phyloP scores from a whole-genome alignment of 2,888 invertebrate genomes.

The Temnothorax ravouxi region DNA sequence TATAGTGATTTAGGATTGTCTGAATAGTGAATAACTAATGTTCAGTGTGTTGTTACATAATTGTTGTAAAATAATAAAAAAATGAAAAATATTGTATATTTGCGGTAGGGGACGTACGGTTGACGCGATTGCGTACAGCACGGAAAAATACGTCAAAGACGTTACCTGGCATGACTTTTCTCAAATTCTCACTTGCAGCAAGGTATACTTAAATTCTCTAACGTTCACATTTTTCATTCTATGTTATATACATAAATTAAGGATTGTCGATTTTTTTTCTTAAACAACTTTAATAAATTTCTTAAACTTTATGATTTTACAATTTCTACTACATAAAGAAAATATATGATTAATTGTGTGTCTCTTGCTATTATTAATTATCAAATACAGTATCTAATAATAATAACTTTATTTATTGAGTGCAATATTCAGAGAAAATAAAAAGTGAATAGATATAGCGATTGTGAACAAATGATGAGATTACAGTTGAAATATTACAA shows the following conservation, averaged over 20 bases:
- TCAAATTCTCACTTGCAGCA: conserved; percentile 65
- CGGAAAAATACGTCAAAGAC: conserved; percentile 34
- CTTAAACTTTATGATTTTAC: not conserved
- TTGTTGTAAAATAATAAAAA: not conserved
- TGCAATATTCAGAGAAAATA: not conserved
- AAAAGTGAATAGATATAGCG: not conserved
- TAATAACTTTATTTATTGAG: not conserved
- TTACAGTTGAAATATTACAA: not conserved
- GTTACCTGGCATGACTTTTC: conserved; percentile 56
- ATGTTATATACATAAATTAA: not conserved
- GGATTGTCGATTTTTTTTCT: not conserved
- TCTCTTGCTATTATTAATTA: conserved; percentile 1
- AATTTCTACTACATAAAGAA: not conserved
- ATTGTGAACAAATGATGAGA: not conserved
- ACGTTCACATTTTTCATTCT: not conserved
- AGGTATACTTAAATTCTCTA: conserved; percentile 55
- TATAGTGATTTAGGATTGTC: not conserved
- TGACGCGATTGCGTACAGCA: conserved; percentile 16
- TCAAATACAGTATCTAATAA: not conserved
- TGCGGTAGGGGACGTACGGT: conserved; percentile 61
- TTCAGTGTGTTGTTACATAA: not conserved
- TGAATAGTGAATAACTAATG: not conserved
- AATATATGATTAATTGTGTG: not conserved
- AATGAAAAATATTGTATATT: not conserved
- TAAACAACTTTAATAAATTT: conserved; percentile 12